Percentiles rank a stretch among this genome's conserved stretches.
Evolutionary conservation across 2,797 vertebrate genomes (phyloP).

Genomic region (Ciconia nigra): DNA sequence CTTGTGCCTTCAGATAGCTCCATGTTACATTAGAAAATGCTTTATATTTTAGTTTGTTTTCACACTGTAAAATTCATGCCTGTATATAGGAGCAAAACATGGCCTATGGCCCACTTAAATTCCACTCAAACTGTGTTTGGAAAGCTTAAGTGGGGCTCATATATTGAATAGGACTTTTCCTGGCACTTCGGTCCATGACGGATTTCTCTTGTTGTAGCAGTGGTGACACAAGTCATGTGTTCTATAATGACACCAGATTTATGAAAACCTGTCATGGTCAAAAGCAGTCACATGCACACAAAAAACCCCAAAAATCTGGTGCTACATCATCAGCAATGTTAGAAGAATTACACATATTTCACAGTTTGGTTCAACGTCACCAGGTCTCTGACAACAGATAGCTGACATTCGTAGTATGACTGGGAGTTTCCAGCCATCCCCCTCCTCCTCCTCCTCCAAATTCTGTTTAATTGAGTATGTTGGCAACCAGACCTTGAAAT

Average conservation of each 20-base stretch:
- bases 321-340: slow-evolving; percentile 34
- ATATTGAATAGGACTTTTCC: slow-evolving; percentile 39
- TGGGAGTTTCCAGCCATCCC: not conserved
- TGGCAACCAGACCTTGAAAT: slow-evolving; percentile 50
- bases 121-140: slow-evolving; percentile 44
- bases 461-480: slow-evolving; percentile 41
- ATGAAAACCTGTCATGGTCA: slow-evolving; percentile 60
- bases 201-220: slow-evolving; percentile 56
- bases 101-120: slow-evolving; percentile 47
- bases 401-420: not conserved
- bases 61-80: not conserved
- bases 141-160: slow-evolving; percentile 35
- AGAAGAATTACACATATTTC: slow-evolving; percentile 48
- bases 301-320: not conserved
- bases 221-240: slow-evolving; percentile 62
- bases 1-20: slow-evolving; percentile 49
- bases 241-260: slow-evolving; percentile 55
- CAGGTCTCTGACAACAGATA: slow-evolving; percentile 26
- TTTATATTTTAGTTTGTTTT: slow-evolving; percentile 29
- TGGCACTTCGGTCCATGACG: slow-evolving; percentile 48
- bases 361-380: slow-evolving; percentile 43
- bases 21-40: not conserved
- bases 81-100: not conserved
- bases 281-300: slow-evolving; percentile 18
- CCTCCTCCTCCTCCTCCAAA: slow-evolving; percentile 9